phyloP scores from a whole-genome alignment of 2,888 invertebrate species.

The Lasioglossum zephyrum region DNA sequence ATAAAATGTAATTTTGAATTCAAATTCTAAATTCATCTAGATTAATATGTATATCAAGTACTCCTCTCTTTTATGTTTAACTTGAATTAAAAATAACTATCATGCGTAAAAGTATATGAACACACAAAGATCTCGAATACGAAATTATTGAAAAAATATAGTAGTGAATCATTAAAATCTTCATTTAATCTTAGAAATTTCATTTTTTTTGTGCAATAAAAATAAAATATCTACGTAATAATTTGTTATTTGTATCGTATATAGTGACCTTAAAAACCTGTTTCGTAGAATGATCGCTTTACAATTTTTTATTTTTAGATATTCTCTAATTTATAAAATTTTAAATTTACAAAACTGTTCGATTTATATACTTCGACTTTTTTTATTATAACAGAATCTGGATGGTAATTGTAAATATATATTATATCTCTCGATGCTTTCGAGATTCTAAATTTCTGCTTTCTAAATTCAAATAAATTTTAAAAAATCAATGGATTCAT shows the following conservation, averaged over 20 bases:
- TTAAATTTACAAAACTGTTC: not conserved
- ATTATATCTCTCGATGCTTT: too few relatives aligned
- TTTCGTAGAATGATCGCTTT: not conserved
- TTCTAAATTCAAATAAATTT: too few relatives aligned
- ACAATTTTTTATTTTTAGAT: not conserved
- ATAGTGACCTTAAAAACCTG: not conserved
- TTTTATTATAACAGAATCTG: not conserved
- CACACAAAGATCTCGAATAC: not conserved
- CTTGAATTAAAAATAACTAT: not conserved
- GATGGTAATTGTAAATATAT: too few relatives aligned
- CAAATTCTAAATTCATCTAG: conserved; percentile 65
- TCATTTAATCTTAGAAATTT: not conserved
- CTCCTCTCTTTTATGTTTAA: not conserved
- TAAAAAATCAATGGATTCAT: too few relatives aligned
- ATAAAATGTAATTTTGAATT: conserved; percentile 85
- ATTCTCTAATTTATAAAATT: too few relatives aligned
- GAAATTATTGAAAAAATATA: not conserved
- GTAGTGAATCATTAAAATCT: not conserved
- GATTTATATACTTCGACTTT: not conserved
- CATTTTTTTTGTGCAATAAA: not conserved
- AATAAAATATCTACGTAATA: not conserved
- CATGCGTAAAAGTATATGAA: not conserved
- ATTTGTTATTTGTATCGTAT: not conserved
- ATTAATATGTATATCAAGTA: conserved; percentile 19
- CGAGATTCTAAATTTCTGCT: too few relatives aligned